Conservation (phyloP, 2,888 invertebrate genomes). For the Cistogaster globosa region DNA sequence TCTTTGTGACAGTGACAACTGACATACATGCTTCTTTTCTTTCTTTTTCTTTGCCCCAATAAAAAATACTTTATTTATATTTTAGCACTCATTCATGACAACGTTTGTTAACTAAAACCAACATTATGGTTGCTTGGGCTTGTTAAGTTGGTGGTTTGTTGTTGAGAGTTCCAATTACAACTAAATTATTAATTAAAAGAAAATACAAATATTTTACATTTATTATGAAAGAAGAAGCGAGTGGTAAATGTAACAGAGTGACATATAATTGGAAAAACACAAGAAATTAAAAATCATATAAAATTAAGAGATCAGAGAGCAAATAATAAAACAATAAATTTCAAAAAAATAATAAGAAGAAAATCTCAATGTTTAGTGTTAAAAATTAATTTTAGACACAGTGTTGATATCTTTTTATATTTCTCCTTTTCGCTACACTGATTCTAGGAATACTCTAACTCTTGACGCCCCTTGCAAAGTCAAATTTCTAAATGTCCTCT, state of each 20-base stretch:
- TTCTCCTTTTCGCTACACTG: no score
- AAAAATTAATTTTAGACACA: no score
- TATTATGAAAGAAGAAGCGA: background rate
- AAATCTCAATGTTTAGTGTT: no score
- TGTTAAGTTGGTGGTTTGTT: background rate
- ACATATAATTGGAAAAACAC: background rate
- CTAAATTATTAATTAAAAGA: background rate
- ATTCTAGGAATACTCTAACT: no score
- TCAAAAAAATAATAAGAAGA: background rate
- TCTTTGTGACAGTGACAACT: background rate
- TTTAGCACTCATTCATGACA: background rate
- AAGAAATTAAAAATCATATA: no score
- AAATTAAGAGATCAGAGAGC: background rate
- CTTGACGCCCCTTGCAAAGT: no score
- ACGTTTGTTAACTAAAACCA: constrained; percentile 48
- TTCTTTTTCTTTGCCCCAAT: background rate
- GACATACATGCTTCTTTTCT: background rate
- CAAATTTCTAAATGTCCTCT: no score
- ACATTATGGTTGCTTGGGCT: constrained; percentile 43
- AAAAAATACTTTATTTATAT: background rate
- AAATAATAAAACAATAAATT: no score
- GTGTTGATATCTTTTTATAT: no score
- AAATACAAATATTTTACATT: background rate
- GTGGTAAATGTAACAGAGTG: background rate
- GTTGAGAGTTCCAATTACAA: background rate